A percentile compares a stretch with the other conserved stretches of the same genome.
Conservation (phyloP, 2,113 vertebrate species). For the Emydura subglobosa region DNA sequence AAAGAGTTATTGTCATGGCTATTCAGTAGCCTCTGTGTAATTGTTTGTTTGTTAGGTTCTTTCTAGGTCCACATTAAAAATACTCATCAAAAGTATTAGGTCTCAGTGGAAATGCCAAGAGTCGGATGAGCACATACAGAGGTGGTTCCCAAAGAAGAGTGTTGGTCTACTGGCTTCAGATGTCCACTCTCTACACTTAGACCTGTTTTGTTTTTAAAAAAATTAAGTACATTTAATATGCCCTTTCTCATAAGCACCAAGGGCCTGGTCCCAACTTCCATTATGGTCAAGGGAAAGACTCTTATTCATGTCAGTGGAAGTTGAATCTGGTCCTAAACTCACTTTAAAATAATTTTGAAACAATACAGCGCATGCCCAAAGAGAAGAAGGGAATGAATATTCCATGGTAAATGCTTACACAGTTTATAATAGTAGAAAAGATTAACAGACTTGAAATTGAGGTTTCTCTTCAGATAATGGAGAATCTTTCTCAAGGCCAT, state of each 20-base stretch:
- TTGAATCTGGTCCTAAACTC: background rate
- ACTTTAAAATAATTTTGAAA: background rate
- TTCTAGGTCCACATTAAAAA: conserved; percentile 22
- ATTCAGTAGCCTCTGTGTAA: background rate
- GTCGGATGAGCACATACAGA: background rate
- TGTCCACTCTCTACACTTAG: background rate
- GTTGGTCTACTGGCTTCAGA: background rate
- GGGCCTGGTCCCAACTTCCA: background rate
- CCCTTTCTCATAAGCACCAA: background rate
- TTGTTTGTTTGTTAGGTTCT: background rate
- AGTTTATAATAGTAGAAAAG: background rate
- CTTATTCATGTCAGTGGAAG: background rate
- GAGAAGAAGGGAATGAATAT: background rate
- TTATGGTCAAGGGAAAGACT: background rate
- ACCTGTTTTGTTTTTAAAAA: background rate
- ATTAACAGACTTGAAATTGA: background rate
- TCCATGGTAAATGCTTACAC: background rate
- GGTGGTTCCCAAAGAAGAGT: background rate
- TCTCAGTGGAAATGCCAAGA: conserved; percentile 3
- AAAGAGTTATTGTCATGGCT: background rate
- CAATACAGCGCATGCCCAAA: background rate
- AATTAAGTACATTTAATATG: background rate
- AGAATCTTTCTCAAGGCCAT: background rate
- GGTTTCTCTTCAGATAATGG: background rate
- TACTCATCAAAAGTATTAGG: background rate